Evolutionary conservation across 2,888 invertebrate species (phyloP).

Genomic region (Diplolepis rosae): DNA sequence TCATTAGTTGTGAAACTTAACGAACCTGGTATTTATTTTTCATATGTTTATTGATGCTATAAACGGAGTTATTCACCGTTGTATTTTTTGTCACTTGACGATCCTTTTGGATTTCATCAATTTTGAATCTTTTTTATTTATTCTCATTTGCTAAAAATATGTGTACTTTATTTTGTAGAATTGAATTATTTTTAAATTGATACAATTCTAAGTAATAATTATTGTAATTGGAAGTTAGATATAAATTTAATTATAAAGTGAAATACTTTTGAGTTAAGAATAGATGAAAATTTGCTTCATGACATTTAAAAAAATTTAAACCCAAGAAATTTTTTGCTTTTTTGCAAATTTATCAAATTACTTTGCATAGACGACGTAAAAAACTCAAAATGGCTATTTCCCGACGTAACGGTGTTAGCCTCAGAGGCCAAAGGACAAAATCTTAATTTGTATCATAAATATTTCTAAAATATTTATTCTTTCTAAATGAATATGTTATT

Average conservation of each 20-base stretch:
- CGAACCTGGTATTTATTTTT: not conserved
- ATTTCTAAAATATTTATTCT: not conserved
- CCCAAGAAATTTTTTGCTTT: not conserved
- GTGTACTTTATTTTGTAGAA: not conserved
- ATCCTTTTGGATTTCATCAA: not conserved
- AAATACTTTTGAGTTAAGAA: too few species aligned
- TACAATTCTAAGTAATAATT: too few species aligned
- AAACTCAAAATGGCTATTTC: not conserved
- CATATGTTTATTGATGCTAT: not conserved
- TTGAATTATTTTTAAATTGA: not conserved
- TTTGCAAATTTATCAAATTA: not conserved
- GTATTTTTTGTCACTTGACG: not conserved
- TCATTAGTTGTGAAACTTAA: not conserved
- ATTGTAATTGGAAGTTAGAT: too few species aligned
- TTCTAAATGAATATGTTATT: too few species aligned
- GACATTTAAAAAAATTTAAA: not conserved
- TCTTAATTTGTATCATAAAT: not conserved
- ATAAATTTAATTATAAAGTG: not conserved
- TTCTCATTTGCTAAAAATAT: not conserved
- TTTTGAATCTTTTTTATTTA: not conserved
- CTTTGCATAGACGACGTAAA: slow-evolving; percentile 22
- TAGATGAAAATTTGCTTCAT: not conserved
- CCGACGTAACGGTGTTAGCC: slow-evolving; percentile 14
- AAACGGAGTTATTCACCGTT: not conserved
- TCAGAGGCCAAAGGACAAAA: not conserved